Conservation (phyloP, 1,140 invertebrate species). For the Sweltsa coloradensis region DNA sequence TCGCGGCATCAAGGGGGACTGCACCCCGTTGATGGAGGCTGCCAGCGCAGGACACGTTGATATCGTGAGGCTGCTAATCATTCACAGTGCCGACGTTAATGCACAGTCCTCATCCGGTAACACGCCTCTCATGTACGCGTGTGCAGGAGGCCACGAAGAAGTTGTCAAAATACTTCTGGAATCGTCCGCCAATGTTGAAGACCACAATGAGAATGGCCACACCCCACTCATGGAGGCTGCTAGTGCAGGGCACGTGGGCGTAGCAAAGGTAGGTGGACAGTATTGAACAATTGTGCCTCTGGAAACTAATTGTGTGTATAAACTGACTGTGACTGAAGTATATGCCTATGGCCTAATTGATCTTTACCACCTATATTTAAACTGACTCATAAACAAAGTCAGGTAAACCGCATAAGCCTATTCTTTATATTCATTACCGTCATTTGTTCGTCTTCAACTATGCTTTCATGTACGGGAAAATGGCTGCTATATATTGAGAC, state of each 20-base stretch:
- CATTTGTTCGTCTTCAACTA: too few relatives aligned
- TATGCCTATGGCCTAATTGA: too few relatives aligned
- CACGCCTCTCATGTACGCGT: conserved; percentile 96
- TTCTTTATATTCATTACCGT: too few relatives aligned
- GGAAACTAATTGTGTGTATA: neutral
- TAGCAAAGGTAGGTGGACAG: conserved; percentile 56
- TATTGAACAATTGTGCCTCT: neutral
- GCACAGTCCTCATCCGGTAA: conserved; percentile 93
- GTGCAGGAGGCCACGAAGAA: conserved; percentile 88
- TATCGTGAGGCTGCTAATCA: conserved; percentile 82
- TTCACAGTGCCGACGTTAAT: conserved; percentile 90
- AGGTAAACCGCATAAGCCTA: too few relatives aligned
- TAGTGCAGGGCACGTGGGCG: conserved; percentile 88
- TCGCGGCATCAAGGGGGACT: conserved; percentile 87
- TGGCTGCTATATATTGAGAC: too few relatives aligned
- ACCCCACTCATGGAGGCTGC: conserved; percentile 98
- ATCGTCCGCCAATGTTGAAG: conserved; percentile 89
- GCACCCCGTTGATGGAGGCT: conserved; percentile 94
- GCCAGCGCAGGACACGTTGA: conserved; percentile 89
- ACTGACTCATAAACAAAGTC: too few relatives aligned
- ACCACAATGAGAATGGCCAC: conserved; percentile 98
- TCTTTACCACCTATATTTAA: too few relatives aligned
- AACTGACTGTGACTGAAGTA: too few relatives aligned
- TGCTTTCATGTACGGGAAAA: too few relatives aligned
- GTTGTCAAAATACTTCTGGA: conserved; percentile 82